These are phyloP conservation scores for Plutella xylostella DNA, from an alignment of 2,888 invertebrate species.

Conservation along the genomic window DNA sequence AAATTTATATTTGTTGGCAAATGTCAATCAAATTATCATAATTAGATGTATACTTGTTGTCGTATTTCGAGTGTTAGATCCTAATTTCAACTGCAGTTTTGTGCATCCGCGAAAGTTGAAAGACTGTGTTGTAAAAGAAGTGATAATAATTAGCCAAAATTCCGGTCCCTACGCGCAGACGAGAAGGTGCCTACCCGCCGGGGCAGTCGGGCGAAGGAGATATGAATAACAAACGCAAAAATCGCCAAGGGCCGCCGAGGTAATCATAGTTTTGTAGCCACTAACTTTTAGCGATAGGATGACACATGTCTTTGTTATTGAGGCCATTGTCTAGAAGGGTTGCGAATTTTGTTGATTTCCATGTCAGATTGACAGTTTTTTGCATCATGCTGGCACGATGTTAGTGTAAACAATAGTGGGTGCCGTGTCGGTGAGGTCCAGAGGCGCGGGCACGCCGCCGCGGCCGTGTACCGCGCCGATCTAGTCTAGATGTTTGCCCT, in stretches of 20 bases:
- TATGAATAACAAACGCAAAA: slow-evolving; percentile 88
- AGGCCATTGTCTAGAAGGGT: slow-evolving; percentile 31
- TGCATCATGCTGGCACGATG: slow-evolving; percentile 29
- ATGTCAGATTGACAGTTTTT: slow-evolving; percentile 48
- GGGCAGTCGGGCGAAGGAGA: slow-evolving; percentile 73
- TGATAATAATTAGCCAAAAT: slow-evolving; percentile 77
- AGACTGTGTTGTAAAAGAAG: slow-evolving; percentile 70
- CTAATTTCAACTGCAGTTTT: slow-evolving; percentile 66
- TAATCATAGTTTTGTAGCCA: slow-evolving; percentile 49
- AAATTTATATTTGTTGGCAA: slow-evolving; percentile 66
- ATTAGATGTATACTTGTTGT: slow-evolving; percentile 63
- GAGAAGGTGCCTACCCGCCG: slow-evolving; percentile 82
- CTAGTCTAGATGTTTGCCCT: slow-evolving; percentile 60
- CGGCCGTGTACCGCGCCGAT: slow-evolving; percentile 30
- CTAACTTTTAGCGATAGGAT: slow-evolving; percentile 38
- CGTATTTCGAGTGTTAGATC: slow-evolving; percentile 62
- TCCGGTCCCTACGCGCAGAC: slow-evolving; percentile 87
- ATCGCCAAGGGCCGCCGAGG: slow-evolving; percentile 83
- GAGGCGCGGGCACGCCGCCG: slow-evolving; percentile 37
- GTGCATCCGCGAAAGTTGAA: slow-evolving; percentile 72
- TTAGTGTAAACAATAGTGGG: slow-evolving; percentile 54
- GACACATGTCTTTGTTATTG: slow-evolving; percentile 67
- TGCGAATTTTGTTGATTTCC: slow-evolving; percentile 35
- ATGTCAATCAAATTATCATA: slow-evolving; percentile 58
- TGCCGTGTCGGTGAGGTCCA: slow-evolving; percentile 25